Percentiles rank a stretch among this genome's conserved stretches.
phyloP scores from a whole-genome alignment of 2,888 invertebrate species.

The Cosmopolites sordidus region DNA sequence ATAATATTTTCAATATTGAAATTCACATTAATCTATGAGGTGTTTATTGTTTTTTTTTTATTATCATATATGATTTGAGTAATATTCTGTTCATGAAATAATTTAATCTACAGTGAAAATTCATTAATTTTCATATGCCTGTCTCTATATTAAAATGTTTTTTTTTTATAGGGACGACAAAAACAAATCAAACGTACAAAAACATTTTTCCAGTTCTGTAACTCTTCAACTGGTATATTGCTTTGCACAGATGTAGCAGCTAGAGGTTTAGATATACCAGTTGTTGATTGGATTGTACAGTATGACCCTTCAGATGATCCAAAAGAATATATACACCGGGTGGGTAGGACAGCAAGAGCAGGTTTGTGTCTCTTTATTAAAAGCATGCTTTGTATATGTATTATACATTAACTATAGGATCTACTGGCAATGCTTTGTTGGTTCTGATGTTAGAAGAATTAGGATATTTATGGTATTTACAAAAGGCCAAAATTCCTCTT shows the following conservation, averaged over 20 bases:
- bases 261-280: conserved; percentile 90
- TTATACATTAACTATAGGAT: conserved; percentile 7
- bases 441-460: conserved; percentile 92
- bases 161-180: conserved; percentile 98
- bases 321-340: conserved; percentile 92
- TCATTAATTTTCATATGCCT: no score
- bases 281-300: conserved; percentile 99
- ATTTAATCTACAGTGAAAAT: no score
- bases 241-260: conserved; percentile 99
- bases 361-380: conserved; percentile 35
- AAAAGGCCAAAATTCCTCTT: conserved; percentile 87
- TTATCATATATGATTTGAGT: no score
- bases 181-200: conserved; percentile 95
- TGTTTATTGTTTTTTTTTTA: not conserved
- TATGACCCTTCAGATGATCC: conserved; percentile 99
- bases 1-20: not conserved
- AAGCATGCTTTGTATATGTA: not conserved
- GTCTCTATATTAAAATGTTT: no score
- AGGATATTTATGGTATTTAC: conserved; percentile 88
- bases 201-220: conserved; percentile 97
- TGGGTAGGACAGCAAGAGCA: conserved; percentile 88
- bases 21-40: not conserved
- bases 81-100: no score
- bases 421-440: conserved; percentile 87
- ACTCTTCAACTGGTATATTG: conserved; percentile 86